Base-by-base conservation (phyloP, 2,797 vertebrate genomes). In the Onychomys leucogaster region DNA sequence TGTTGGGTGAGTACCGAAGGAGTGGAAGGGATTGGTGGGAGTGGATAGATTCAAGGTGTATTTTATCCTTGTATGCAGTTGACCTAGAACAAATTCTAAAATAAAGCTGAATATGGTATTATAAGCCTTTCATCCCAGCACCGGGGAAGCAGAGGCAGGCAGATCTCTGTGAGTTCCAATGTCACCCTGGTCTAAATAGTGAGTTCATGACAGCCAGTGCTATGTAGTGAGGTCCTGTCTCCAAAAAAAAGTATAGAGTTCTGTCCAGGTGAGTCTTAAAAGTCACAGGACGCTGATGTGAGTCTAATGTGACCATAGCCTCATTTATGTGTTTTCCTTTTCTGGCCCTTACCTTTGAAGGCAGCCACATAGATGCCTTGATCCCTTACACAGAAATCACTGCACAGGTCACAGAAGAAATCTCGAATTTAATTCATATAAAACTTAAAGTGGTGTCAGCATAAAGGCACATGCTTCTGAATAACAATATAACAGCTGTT, bases 341-440 rank as follows among this genome's bases (percentile, higher is more conserved):
- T 17, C 84, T 34, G 41, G 49, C 57, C 34, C 21, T 75, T 3
- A 2, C 4, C 32, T 17, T 25, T 11, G 27, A 46, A 67, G 80
- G 65, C 85, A 55, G 52, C 11, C 5, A 27, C 94, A 5, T 5
- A 25, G 5, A 7, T 8, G 21, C 16, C 5, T 11, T 37, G 3
- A 6, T 69, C 41, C 21, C 27, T 23, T 46, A 19, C 0, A 0
- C 41, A 80, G 94, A 91, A 96, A 76, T 77, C 80, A 65, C 43
- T 3, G 19, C 52, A 10, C 14, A 19, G 23, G 46, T 81, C 84
- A n/a, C 2, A 37, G 67, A 91, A 89, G 82, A 84, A 94, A 78
- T 71, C 63, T 49, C 55, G 76, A 81, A 10, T 92, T 95, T 95
- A 92, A 90, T 95, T 82, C 67, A 25, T 52, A 82, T 46, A 65